Percentiles rank a stretch among this genome's conserved stretches.
phyloP scores from a whole-genome alignment of 2,113 vertebrate genomes.

The Gnathonemus longibarbis region DNA sequence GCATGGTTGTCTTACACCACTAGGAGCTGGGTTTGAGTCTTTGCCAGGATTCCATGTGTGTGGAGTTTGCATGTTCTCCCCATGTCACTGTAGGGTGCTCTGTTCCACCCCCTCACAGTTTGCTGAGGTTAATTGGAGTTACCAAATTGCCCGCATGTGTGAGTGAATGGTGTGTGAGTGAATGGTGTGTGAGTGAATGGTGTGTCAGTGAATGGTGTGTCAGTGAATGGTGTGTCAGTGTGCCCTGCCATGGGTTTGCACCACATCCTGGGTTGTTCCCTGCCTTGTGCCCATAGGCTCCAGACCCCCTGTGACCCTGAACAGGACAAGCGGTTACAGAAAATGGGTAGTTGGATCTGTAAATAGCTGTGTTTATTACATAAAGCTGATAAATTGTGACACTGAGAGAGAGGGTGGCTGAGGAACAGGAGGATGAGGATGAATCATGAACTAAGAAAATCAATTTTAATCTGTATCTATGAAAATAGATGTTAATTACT shows the following conservation, averaged over 20 bases:
- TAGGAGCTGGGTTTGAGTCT: neutral
- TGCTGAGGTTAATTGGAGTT: neutral
- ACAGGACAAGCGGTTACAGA: neutral
- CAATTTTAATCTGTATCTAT: neutral
- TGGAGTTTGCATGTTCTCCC: neutral
- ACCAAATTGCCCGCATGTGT: neutral
- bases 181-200: neutral
- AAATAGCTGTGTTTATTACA: slow-evolving; percentile 51
- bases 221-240: neutral
- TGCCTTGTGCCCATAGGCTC: neutral
- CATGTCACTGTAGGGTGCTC: neutral
- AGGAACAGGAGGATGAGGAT: slow-evolving; percentile 35
- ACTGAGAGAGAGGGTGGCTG: slow-evolving; percentile 43
- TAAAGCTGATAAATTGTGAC: slow-evolving; percentile 62
- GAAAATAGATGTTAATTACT: slow-evolving; percentile 1
- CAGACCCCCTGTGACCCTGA: neutral
- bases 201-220: too few relatives aligned
- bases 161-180: neutral
- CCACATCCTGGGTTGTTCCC: neutral
- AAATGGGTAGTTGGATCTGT: neutral
- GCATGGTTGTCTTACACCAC: neutral
- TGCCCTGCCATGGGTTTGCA: neutral
- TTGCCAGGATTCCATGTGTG: neutral
- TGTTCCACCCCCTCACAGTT: neutral
- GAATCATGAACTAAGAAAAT: neutral